These are phyloP conservation scores for Tetragonula clypearis DNA, from an alignment of 1,140 invertebrate species.

Conservation along the genomic window DNA sequence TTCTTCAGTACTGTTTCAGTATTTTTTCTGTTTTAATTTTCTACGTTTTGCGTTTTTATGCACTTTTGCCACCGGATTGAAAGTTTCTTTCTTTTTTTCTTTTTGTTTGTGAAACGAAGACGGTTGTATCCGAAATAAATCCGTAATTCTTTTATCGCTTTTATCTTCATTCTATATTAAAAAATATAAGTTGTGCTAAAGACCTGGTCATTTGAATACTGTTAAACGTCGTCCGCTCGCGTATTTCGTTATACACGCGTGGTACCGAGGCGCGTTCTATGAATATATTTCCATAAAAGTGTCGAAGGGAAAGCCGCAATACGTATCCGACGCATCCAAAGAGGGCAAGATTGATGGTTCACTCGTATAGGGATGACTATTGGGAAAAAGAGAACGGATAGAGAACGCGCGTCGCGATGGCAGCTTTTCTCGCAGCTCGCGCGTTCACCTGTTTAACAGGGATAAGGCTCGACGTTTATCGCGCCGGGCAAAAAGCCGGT, in stretches of 20 bases:
- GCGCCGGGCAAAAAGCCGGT: background rate
- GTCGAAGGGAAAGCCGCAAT: constrained; percentile 14
- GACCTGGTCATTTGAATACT: too few species aligned
- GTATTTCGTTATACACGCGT: background rate
- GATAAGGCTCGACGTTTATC: constrained; percentile 35
- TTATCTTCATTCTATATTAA: too few species aligned
- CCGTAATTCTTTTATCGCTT: too few species aligned
- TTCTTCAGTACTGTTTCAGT: too few species aligned
- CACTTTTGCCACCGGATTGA: too few species aligned
- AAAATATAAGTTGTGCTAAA: too few species aligned
- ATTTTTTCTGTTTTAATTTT: too few species aligned
- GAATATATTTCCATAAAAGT: constrained; percentile 4
- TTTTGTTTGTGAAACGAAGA: too few species aligned
- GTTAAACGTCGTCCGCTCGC: background rate
- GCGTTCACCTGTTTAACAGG: constrained; percentile 15
- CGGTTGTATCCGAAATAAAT: too few species aligned
- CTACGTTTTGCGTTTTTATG: too few species aligned
- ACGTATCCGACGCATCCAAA: background rate
- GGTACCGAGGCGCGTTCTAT: background rate
- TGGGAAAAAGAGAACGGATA: background rate
- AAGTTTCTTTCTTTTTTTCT: too few species aligned
- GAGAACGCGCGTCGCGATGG: background rate
- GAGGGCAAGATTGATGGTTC: constrained; percentile 29
- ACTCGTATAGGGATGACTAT: constrained; percentile 8
- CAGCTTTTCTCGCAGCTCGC: background rate